Percentiles rank a stretch among this genome's conserved stretches.
These are phyloP conservation scores for Tympanuchus pallidicinctus DNA, from an alignment of 2,113 vertebrate genomes.

Conservation along the genomic window DNA sequence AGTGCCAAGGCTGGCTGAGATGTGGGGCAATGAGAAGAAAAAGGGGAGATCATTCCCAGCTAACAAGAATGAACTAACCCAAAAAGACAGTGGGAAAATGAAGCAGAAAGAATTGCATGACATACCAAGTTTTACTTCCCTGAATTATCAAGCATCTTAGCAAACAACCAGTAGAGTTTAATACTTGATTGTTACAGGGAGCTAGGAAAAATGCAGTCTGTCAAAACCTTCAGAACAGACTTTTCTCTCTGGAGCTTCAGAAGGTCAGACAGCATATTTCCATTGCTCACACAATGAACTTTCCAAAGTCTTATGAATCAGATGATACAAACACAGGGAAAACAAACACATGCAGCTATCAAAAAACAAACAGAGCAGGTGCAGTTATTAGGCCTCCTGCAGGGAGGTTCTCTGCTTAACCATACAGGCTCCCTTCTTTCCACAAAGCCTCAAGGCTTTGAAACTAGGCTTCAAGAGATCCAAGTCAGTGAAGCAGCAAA, in stretches of 20 bases:
- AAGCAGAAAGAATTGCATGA: background rate
- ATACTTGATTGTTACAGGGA: background rate
- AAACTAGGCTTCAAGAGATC: background rate
- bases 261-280: background rate
- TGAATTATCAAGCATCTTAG: background rate
- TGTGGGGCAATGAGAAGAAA: background rate
- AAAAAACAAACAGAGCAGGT: conserved; percentile 18
- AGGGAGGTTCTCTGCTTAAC: background rate
- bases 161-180: background rate
- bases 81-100: background rate
- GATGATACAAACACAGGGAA: background rate
- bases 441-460: background rate
- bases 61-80: background rate
- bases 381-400: background rate
- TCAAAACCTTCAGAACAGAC: background rate
- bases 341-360: background rate
- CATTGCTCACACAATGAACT: background rate
- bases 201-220: background rate
- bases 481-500: background rate
- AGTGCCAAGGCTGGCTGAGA: background rate
- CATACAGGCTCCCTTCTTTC: background rate
- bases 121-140: background rate
- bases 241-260: background rate
- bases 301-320: background rate
- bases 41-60: background rate